Evolutionary conservation across 1,140 invertebrate genomes (phyloP), one percentile per base, ranked within the genome.

Genomic region (Heliconius himera): DNA sequence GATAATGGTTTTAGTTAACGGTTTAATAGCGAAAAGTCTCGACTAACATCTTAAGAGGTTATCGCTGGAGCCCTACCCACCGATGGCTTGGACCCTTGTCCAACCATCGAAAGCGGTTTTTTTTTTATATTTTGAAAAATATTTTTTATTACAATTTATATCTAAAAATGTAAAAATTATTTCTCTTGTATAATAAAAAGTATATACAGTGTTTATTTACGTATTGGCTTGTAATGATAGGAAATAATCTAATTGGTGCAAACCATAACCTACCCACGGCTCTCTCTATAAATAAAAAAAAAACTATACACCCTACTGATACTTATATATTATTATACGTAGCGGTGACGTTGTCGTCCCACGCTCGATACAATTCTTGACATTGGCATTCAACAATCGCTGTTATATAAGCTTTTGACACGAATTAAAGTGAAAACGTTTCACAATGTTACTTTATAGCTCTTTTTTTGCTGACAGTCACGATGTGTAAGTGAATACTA

Each of bases 341-440:
- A 11, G 60, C 26, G 4, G 0, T 66, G 60, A 66, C 60, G 60
- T 66, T 16, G 26, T 66, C 60, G 60, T 26, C 60, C 60, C 60
- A 66, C 60, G 60, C 60, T 66, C 60, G 60, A 66, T 66, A 66
- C 26, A 66, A 66, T 66, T 66, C 60, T 66, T 66, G 60, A 66
- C 60, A 66, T 66, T 66, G 60, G 26, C 60, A 66, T 66, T 66
- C 60, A 66, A 22, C 26, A 29, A 29, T 66, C 22, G 26, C 60
- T 66, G 26, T 66, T 66, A 66, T 66, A 66, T 66, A 66, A 66
- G 60, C 60, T 66, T 66, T 66, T 66, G 60, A 66, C 60, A 66
- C 60, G 26, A 66, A 66, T 66, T 29, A 29, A 66, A 66, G 60
- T 66, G 26, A 29, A 66, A 66, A 66, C 60, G 60, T 6, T 66